Evolutionary conservation across 2,797 vertebrate species (phyloP).

Genomic region (Streptopelia turtur): DNA sequence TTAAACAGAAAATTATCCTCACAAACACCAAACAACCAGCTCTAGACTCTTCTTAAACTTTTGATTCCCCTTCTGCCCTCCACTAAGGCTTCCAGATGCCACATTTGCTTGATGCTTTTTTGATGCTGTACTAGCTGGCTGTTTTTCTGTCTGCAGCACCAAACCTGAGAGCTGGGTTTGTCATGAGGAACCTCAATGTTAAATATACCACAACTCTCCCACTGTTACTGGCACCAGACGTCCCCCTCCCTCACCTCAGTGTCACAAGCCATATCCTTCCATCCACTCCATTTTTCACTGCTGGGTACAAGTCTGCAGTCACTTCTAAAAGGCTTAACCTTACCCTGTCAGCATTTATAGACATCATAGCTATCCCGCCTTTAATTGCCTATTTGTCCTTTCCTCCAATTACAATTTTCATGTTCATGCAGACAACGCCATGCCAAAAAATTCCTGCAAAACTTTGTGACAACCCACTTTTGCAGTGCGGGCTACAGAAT

Average conservation of each 20-base stretch:
- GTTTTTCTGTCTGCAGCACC: background rate
- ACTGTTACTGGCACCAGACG: background rate
- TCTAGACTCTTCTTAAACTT: background rate
- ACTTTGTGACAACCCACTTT: background rate
- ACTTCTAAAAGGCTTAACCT: background rate
- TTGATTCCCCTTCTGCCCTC: background rate
- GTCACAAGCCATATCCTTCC: background rate
- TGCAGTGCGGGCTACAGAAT: background rate
- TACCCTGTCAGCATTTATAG: background rate
- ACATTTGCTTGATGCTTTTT: background rate
- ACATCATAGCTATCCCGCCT: background rate
- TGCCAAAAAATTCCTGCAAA: background rate
- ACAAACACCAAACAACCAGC: background rate
- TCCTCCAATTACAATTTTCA: background rate
- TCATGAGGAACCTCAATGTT: background rate
- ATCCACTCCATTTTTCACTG: background rate
- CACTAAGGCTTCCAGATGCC: background rate
- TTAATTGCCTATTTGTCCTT: background rate
- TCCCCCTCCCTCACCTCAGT: background rate
- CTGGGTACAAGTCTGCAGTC: background rate
- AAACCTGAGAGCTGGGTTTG: background rate
- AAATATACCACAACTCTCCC: fast-evolving
- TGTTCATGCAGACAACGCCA: background rate
- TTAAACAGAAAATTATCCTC: background rate
- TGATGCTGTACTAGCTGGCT: background rate